These are phyloP conservation scores for Phylloscopus collybita DNA, from an alignment of 2,797 vertebrate species.

Conservation along the genomic window DNA sequence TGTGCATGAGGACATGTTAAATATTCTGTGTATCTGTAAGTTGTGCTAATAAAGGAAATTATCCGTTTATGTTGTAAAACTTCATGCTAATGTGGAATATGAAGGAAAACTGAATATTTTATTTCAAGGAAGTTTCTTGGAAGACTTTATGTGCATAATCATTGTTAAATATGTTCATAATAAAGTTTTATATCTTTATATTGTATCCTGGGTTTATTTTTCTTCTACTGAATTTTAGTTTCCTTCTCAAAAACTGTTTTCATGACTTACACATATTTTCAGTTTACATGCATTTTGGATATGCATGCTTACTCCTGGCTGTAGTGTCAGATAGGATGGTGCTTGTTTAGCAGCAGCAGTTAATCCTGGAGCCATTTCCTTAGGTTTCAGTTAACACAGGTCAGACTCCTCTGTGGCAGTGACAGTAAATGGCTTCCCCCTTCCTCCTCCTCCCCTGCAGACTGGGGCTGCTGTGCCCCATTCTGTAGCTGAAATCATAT, in stretches of 20 bases:
- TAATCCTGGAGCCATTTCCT: background rate
- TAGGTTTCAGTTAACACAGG: background rate
- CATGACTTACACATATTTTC: background rate
- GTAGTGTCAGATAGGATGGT: background rate
- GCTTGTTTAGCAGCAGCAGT: background rate
- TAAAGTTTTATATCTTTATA: slow-evolving; percentile 66
- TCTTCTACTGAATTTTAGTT: background rate
- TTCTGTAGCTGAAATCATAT: background rate
- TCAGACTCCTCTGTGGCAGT: background rate
- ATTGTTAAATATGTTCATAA: slow-evolving; percentile 64
- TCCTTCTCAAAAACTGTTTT: background rate
- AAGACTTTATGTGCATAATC: slow-evolving; percentile 44
- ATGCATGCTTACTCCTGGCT: background rate
- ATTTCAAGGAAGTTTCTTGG: slow-evolving; percentile 34
- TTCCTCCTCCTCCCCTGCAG: background rate
- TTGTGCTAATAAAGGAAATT: background rate
- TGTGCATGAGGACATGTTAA: slow-evolving; percentile 13
- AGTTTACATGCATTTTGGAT: background rate
- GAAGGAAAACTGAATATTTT: slow-evolving; percentile 51
- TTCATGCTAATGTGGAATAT: slow-evolving; percentile 4
- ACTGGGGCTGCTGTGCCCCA: background rate
- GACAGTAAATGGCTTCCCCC: background rate
- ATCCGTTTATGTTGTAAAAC: background rate
- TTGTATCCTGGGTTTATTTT: background rate
- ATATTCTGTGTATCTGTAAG: background rate